Base-by-base conservation (phyloP, 2,888 invertebrate species). In the Atherix ibis region DNA sequence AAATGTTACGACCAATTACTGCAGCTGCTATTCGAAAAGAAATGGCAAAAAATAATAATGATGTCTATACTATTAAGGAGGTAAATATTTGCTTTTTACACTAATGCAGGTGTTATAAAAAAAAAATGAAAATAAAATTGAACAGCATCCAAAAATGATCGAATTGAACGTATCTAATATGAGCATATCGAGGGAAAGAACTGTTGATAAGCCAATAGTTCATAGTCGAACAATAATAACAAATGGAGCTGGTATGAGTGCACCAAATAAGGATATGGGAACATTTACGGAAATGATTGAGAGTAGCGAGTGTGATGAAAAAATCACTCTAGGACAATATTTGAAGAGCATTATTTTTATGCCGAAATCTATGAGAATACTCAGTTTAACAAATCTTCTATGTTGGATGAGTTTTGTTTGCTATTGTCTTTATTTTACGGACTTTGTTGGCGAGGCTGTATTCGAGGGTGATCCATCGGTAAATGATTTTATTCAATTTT, bases 341-440 rank as follows among this genome's bases (percentile, higher is more conserved):
- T 49, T 73, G 8, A 58, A 60, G 39, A 71, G 73, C 34, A 71
- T 74, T 31, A 52, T 73, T 14, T 54, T 62, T 22, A 71, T 75
- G 68, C 74, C 74, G 0, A 49, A 52, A 43, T 68, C 68, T 0
- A 57, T 74, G 48, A 51, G 65, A 28, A 62, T 71, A 38, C 52
- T 75, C 34, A 72, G 72, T 35, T 40, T 71, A 18, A 73, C 73
- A 3, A 73, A 75, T 52, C 60, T 73, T 2, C 65, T 73, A 43
- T 70, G 70, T 44, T 75, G 74, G 73, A 73, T 73, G 71, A 68
- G 70, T 0, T 64, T 74, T 38, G 67, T 75, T n/a, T 71, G 72
- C 44, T 75, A 74, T 46, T 72, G 72, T 2, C 55, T 75, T 8
- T 74, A 72, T 49, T 75, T 75, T 48, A 75, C 74, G 0, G 72